These are phyloP conservation scores for Pipra filicauda DNA, from an alignment of 2,113 vertebrate species.

Conservation along the genomic window DNA sequence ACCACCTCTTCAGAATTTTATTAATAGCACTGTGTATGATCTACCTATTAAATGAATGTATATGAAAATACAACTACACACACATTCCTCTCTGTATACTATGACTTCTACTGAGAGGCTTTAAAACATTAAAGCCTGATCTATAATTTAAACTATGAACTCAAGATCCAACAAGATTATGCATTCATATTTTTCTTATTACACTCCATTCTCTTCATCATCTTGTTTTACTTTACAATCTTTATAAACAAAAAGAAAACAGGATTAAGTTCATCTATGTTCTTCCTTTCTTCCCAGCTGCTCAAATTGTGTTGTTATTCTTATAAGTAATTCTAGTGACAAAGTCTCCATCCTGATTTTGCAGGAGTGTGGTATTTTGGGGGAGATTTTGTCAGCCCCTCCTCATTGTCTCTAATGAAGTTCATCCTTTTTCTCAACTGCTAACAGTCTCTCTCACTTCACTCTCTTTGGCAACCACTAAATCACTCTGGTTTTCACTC, in stretches of 20 bases:
- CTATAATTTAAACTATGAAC: background rate
- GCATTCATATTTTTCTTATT: background rate
- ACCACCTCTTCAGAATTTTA: background rate
- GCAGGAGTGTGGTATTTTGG: background rate
- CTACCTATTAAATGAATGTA: background rate
- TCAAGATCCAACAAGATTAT: background rate
- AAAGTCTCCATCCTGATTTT: background rate
- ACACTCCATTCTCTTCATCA: background rate
- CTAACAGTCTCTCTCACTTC: background rate
- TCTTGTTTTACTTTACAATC: background rate
- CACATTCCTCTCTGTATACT: background rate
- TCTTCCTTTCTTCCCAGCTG: background rate
- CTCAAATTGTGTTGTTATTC: background rate
- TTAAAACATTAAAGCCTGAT: background rate
- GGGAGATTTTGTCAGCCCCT: background rate
- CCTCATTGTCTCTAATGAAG: background rate
- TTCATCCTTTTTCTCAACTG: background rate
- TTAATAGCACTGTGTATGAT: background rate
- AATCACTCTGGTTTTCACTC: background rate
- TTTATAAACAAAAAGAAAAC: background rate
- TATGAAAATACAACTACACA: background rate
- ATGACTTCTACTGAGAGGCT: background rate
- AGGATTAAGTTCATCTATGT: background rate
- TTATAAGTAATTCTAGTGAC: background rate
- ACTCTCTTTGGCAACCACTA: background rate